Evolutionary conservation across 2,113 vertebrate species (phyloP), one percentile per base, ranked within the genome.

Genomic region (Microtus pennsylvanicus): DNA sequence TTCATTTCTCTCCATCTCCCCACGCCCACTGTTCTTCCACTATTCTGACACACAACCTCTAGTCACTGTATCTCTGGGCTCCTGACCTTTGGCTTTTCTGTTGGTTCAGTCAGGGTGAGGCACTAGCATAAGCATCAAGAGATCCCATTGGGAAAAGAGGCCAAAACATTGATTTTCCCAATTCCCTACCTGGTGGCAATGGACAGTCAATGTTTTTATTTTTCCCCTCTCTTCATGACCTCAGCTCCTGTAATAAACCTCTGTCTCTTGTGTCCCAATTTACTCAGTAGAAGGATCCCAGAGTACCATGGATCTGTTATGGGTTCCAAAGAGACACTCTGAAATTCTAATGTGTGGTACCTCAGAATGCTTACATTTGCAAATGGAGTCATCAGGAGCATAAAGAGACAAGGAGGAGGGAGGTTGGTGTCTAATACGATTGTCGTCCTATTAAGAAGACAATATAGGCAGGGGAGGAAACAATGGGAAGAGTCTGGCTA

Each of bases 351-450:
- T 2, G 4, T 8, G 22, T 5, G 35, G 47, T 30, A 78, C 12
- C 58, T 83, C 24, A 50, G 38, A 42, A 70, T 55, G n/a, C 63
- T 19, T 7, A 55, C 38, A 87, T 90, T 87, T 95, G 38, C 33
- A 96, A 95, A 86, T 13, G n/a, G 19, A 30, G 17, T 75, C 90
- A 89, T 19, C 92, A 33, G 21, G 69, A 14, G 42, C 89, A 83
- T 85, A 30, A 77, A 70, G 74, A 78, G 80, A 88, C 77, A 65
- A 55, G 19, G 33, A 82, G 17, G 75, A 45, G 24, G 63, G 10
- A 52, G 30, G 13, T 50, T 38, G n/a, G 88, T 74, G 93, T 74
- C 28, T 50, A 83, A 65, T 63, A 47, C 38, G 45, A 86, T 21
- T 74, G 22, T 22, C 45, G 30, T 69, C 22, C 61, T 95, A 45